Conservation (phyloP, 2,113 vertebrate genomes). For the Sinocyclocheilus anshuiensis region DNA sequence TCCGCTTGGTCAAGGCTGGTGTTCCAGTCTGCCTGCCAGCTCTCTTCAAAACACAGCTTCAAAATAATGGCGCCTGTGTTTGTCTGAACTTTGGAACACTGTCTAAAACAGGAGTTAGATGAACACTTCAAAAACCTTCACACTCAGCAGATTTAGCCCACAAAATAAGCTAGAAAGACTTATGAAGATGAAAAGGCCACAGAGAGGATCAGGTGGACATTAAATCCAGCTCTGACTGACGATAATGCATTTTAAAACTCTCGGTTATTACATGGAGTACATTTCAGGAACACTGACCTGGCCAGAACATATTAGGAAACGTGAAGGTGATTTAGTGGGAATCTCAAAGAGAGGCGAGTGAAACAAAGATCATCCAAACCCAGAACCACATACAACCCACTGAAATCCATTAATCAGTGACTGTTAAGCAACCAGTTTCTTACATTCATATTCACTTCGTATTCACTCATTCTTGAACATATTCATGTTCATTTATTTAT, state of each 20-base stretch:
- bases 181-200: neutral
- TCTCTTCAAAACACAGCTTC: constrained; percentile 40
- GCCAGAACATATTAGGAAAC: neutral
- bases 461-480: neutral
- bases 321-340: neutral
- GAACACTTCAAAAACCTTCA: constrained; percentile 21
- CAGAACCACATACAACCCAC: neutral
- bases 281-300: neutral
- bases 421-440: neutral
- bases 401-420: neutral
- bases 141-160: constrained; percentile 28
- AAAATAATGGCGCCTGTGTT: constrained; percentile 43
- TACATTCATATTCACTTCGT: neutral
- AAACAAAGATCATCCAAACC: neutral
- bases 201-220: constrained; percentile 36
- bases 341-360: constrained; percentile 3
- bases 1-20: constrained; percentile 56
- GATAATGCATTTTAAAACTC: too few species aligned
- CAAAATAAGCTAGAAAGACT: constrained; percentile 14
- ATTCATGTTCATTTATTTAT: neutral
- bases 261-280: neutral
- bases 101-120: constrained; percentile 22
- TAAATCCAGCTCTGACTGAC: too few species aligned
- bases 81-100: constrained; percentile 22
- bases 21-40: constrained; percentile 42